Percentiles rank a stretch among this genome's conserved stretches.
phyloP scores from a whole-genome alignment of 2,888 invertebrate genomes.

The Tiphia femorata region DNA sequence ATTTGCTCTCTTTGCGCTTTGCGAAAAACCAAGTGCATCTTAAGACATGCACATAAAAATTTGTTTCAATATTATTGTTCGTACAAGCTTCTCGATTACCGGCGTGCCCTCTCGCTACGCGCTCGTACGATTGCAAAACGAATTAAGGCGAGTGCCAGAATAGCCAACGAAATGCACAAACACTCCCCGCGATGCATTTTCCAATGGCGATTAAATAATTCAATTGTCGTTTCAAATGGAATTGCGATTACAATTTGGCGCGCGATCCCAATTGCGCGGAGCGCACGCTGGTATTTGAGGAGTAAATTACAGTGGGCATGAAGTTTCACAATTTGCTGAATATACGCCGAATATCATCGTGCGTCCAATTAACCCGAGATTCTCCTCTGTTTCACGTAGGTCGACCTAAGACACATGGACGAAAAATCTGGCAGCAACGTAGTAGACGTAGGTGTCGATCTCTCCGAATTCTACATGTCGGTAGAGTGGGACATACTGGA shows the following conservation, averaged over 20 bases:
- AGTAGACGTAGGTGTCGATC: conserved; percentile 94
- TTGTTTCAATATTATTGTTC: conserved; percentile 10
- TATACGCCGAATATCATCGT: not conserved
- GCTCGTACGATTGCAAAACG: not conserved
- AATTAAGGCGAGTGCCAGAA: not conserved
- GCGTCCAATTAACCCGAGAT: conserved; percentile 12
- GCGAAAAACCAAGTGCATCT: conserved; percentile 51
- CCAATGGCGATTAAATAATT: no score
- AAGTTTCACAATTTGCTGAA: conserved; percentile 31
- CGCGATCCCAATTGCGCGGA: not conserved
- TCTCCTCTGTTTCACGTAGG: conserved; percentile 72
- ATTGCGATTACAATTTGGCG: conserved; percentile 38
- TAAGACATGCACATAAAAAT: conserved; percentile 47
- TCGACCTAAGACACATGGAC: conserved; percentile 93
- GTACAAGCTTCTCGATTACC: not conserved
- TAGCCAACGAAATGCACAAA: no score
- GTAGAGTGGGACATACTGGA: conserved; percentile 99
- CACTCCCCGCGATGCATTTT: not conserved
- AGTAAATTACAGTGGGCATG: conserved; percentile 46
- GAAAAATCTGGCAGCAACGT: conserved; percentile 90
- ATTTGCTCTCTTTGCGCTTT: conserved; percentile 50
- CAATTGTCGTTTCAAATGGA: no score
- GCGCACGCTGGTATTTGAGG: conserved; percentile 34
- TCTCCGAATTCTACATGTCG: conserved; percentile 97
- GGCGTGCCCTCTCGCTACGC: not conserved